These are phyloP conservation scores for Aphrophora alni DNA, from an alignment of 2,888 invertebrate genomes.

Conservation along the genomic window DNA sequence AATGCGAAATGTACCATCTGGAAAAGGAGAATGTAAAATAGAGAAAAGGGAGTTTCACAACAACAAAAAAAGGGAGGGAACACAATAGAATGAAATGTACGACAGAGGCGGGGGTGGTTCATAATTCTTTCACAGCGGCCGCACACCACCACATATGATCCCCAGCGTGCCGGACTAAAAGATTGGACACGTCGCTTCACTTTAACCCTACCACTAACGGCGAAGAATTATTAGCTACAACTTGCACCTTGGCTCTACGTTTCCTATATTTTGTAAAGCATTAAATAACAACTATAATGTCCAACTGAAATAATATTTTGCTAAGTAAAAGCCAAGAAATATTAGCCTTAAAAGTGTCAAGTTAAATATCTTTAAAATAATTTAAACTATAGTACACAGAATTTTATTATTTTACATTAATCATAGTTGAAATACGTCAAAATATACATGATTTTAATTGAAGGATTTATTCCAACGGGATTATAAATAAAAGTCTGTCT, in stretches of 20 bases:
- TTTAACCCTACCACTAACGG: slow-evolving; percentile 6
- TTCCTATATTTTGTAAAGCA: no score
- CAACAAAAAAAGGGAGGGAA: slow-evolving; percentile 20
- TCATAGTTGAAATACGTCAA: no score
- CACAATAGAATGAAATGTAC: slow-evolving; percentile 29
- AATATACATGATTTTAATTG: no score
- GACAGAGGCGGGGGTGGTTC: slow-evolving; percentile 20
- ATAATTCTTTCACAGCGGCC: slow-evolving; percentile 34
- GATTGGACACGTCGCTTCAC: slow-evolving; percentile 3
- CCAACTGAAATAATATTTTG: neutral
- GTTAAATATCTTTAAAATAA: no score
- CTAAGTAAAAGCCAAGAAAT: no score
- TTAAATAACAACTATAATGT: neutral
- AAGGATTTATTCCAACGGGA: no score
- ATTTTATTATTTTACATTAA: no score
- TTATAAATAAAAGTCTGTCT: no score
- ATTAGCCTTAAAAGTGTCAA: no score
- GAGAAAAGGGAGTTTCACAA: slow-evolving; percentile 2
- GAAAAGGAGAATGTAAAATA: slow-evolving; percentile 31
- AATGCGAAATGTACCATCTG: slow-evolving; percentile 29
- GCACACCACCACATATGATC: slow-evolving; percentile 17
- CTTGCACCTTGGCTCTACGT: neutral
- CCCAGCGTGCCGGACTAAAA: slow-evolving; percentile 12
- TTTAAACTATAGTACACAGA: no score
- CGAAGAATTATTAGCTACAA: slow-evolving; percentile 14